Conservation (phyloP, 2,888 invertebrate species). For the Ferrisia virgata region DNA sequence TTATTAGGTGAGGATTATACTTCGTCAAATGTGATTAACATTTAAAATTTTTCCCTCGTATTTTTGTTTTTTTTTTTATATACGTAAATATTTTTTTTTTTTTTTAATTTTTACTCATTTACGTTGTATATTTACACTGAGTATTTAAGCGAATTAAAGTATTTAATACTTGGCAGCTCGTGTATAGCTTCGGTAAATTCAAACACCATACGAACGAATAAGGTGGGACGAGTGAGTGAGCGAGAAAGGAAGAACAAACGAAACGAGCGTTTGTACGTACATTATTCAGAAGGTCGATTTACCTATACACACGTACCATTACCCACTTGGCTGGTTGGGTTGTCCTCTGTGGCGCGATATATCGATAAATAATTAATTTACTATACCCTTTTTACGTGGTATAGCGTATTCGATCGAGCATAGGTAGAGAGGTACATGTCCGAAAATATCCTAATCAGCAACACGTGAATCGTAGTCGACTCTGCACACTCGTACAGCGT, state of each 20-base stretch:
- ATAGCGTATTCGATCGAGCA: constrained; percentile 2
- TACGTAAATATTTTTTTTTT: too few relatives aligned
- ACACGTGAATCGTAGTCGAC: constrained; percentile 1
- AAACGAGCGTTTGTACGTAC: not conserved
- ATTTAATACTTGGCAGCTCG: not conserved
- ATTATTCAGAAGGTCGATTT: not conserved
- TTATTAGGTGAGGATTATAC: constrained; percentile 46
- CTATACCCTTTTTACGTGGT: not conserved
- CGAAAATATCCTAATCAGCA: constrained; percentile 16
- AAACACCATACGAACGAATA: not conserved
- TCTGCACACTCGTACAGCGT: not conserved
- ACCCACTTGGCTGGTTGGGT: not conserved
- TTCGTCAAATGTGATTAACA: constrained; percentile 46
- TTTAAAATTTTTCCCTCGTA: constrained; percentile 34
- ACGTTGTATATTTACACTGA: too few relatives aligned
- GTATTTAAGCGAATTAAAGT: constrained; percentile 34
- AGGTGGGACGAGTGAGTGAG: not conserved
- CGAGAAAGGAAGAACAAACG: too few relatives aligned
- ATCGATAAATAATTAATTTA: constrained; percentile 14
- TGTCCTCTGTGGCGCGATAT: not conserved
- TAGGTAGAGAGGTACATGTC: not conserved
- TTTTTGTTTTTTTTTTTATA: not conserved
- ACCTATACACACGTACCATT: not conserved
- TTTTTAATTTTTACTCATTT: constrained; percentile 28
- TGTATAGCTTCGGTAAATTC: too few relatives aligned